A percentile compares a stretch with the other conserved stretches of the same genome.
phyloP scores from a whole-genome alignment of 2,888 invertebrate species.

The Neuroscelio doddi region DNA sequence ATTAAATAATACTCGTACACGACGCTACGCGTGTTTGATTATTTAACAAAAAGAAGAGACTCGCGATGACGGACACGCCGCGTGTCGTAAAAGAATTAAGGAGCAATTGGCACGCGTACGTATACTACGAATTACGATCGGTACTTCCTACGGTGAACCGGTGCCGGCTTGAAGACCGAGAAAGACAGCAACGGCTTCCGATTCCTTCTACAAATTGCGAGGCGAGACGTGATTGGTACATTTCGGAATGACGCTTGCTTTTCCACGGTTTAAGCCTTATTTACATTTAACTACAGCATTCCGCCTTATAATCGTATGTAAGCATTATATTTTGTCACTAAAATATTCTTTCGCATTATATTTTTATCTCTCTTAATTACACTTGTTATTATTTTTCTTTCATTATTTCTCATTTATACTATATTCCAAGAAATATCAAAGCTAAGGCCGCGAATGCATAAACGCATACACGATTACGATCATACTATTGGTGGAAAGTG shows the following conservation, averaged over 20 bases:
- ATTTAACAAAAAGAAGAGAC: constrained; percentile 14
- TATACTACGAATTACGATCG: constrained; percentile 30
- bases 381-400: background rate
- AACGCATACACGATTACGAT: no score
- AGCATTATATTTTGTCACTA: background rate
- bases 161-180: constrained; percentile 58
- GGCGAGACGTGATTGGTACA: background rate
- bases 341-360: background rate
- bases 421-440: no score
- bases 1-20: constrained; percentile 12
- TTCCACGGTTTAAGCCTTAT: background rate
- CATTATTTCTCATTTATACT: no score
- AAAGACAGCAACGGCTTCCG: constrained; percentile 55
- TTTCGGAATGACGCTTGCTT: constrained; percentile 1
- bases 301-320: background rate
- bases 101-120: constrained; percentile 51
- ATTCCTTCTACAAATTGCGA: constrained; percentile 42
- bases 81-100: constrained; percentile 41
- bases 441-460: no score
- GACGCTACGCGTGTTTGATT: constrained; percentile 2
- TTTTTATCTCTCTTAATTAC: background rate
- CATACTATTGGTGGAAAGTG: no score
- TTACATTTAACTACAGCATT: background rate
- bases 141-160: constrained; percentile 52
- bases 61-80: constrained; percentile 19